These are phyloP conservation scores for Mus pahari DNA, from an alignment of 2,113 vertebrate genomes.

Conservation along the genomic window DNA sequence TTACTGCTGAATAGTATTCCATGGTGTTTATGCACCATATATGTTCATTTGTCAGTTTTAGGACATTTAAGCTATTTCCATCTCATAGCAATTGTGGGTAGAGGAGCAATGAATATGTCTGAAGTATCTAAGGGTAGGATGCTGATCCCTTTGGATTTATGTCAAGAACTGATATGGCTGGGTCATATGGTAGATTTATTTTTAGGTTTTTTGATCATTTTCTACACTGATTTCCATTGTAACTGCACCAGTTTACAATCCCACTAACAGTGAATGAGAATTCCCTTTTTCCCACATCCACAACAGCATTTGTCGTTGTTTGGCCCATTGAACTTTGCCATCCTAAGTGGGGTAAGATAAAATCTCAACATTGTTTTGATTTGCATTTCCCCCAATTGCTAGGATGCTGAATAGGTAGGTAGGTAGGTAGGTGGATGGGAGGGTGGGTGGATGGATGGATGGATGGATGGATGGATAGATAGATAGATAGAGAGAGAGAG, in stretches of 20 bases:
- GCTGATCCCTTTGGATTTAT: background rate
- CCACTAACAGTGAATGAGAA: background rate
- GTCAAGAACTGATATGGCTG: background rate
- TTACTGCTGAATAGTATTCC: background rate
- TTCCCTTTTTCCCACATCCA: background rate
- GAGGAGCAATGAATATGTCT: background rate
- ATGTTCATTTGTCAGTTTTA: background rate
- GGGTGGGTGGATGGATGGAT: no score
- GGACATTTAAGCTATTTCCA: background rate
- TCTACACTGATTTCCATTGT: background rate
- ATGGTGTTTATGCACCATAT: background rate
- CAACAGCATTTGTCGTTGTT: background rate
- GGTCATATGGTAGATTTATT: background rate
- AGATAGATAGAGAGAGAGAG: no score
- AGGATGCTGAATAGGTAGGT: background rate
- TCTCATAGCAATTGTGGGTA: background rate
- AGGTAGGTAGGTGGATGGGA: no score
- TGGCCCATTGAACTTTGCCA: background rate
- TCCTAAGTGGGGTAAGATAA: background rate
- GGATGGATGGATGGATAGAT: no score
- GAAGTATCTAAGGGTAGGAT: background rate
- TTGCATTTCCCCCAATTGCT: background rate
- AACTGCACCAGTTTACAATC: background rate
- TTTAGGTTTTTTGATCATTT: background rate
- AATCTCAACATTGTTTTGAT: background rate